Evolutionary conservation across 1,140 invertebrate genomes (phyloP).

Genomic region (Oscheius sp.): DNA sequence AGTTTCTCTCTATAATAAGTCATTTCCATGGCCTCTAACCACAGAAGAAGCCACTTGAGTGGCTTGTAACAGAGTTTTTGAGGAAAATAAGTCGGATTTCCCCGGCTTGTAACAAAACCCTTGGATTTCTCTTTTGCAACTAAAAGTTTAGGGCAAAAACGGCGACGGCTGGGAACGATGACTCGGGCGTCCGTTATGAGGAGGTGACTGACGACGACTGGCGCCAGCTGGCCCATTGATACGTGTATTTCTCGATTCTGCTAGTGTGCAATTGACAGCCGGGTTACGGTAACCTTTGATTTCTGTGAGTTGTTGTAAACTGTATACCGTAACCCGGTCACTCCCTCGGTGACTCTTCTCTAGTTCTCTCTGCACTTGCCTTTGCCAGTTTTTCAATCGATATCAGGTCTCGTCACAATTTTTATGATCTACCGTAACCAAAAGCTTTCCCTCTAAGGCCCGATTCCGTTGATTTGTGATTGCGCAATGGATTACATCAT

Average conservation of each 20-base stretch:
- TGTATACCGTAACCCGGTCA: no score
- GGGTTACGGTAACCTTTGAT: no score
- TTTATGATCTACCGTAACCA: background rate
- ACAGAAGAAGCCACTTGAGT: background rate
- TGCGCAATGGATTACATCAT: background rate
- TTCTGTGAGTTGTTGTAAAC: background rate
- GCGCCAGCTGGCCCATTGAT: background rate
- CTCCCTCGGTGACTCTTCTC: background rate
- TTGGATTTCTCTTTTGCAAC: background rate
- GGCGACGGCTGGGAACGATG: background rate
- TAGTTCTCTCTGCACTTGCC: constrained; percentile 9
- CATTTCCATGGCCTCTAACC: background rate
- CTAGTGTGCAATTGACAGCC: no score
- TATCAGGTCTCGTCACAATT: background rate
- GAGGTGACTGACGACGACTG: background rate
- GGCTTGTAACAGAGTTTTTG: background rate
- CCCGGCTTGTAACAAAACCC: background rate
- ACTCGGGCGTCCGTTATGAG: background rate
- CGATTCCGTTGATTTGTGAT: no score
- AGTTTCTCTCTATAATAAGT: no score
- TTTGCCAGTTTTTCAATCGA: background rate
- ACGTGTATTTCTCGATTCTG: no score
- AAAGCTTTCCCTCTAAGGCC: background rate
- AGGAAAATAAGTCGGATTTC: background rate
- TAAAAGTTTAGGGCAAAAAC: constrained; percentile 4